phyloP scores from a whole-genome alignment of 2,113 vertebrate species.

The Hippocampus mohnikei region DNA sequence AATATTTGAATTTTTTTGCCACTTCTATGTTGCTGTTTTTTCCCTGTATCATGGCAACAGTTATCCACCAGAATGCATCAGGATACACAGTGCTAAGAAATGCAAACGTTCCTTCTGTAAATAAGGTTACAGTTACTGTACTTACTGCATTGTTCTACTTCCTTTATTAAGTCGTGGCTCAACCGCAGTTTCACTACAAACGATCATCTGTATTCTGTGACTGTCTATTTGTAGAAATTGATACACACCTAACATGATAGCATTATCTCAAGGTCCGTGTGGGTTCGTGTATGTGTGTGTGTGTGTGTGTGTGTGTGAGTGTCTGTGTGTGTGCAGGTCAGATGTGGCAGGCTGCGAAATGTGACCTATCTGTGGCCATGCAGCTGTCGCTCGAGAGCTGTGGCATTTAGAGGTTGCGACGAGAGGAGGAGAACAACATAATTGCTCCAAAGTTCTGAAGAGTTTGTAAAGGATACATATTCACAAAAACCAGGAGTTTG shows the following conservation, averaged over 20 bases:
- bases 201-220: slow-evolving; percentile 43
- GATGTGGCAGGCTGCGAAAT: slow-evolving; percentile 52
- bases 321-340: slow-evolving; percentile 34
- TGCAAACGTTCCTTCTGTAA: too few species aligned
- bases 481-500: background rate
- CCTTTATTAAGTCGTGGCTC: too few species aligned
- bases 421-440: slow-evolving; percentile 24
- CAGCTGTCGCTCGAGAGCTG: slow-evolving; percentile 67
- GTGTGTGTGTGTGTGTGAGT: slow-evolving; percentile 12
- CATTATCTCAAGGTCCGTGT: slow-evolving; percentile 33
- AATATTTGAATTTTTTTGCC: too few species aligned
- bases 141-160: too few species aligned
- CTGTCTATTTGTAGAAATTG: slow-evolving; percentile 50
- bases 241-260: slow-evolving; percentile 11
- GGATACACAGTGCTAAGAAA: too few species aligned
- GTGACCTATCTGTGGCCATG: slow-evolving; percentile 56
- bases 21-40: too few species aligned
- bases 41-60: too few species aligned
- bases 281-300: slow-evolving; percentile 4
- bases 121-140: too few species aligned
- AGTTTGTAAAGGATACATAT: slow-evolving; percentile 7
- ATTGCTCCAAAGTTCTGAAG: slow-evolving; percentile 10
- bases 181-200: slow-evolving; percentile 12
- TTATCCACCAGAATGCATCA: too few species aligned
- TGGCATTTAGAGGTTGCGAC: slow-evolving; percentile 17